Evolutionary conservation across 2,797 vertebrate genomes (phyloP).

Genomic region (Valencia hispanica): DNA sequence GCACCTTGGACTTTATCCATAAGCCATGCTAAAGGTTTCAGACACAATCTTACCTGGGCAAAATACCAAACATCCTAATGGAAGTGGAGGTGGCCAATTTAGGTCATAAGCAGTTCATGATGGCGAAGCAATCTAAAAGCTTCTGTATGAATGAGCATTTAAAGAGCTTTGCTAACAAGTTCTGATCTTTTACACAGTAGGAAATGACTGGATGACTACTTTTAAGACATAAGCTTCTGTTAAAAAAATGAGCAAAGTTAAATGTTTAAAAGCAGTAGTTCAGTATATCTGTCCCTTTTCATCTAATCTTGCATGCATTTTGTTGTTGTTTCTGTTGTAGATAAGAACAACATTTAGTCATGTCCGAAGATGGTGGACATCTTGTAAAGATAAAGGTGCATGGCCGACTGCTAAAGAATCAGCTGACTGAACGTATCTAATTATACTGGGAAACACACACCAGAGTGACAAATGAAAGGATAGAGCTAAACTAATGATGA

Average conservation of each 20-base stretch:
- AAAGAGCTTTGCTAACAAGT: not conserved
- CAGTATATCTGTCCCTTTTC: not conserved
- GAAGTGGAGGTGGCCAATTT: not conserved
- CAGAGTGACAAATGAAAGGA: too few relatives aligned
- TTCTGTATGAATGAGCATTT: too few relatives aligned
- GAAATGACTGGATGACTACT: not conserved
- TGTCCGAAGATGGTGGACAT: too few relatives aligned
- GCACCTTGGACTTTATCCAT: not conserved
- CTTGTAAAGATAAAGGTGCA: too few relatives aligned
- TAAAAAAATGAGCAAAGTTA: not conserved
- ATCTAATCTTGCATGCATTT: not conserved
- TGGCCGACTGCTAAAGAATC: too few relatives aligned
- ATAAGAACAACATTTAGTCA: too few relatives aligned
- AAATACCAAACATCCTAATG: not conserved
- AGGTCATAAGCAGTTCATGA: not conserved
- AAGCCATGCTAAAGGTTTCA: not conserved
- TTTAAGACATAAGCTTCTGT: not conserved
- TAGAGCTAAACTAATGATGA: too few relatives aligned
- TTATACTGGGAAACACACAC: too few relatives aligned
- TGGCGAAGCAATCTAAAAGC: too few relatives aligned
- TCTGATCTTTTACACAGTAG: not conserved
- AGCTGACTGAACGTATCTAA: too few relatives aligned
- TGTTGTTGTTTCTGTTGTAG: too few relatives aligned
- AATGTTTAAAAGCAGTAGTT: not conserved
- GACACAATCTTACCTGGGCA: not conserved